phyloP scores from a whole-genome alignment of 1,140 invertebrate genomes.

The Proctacanthus coquilletti region DNA sequence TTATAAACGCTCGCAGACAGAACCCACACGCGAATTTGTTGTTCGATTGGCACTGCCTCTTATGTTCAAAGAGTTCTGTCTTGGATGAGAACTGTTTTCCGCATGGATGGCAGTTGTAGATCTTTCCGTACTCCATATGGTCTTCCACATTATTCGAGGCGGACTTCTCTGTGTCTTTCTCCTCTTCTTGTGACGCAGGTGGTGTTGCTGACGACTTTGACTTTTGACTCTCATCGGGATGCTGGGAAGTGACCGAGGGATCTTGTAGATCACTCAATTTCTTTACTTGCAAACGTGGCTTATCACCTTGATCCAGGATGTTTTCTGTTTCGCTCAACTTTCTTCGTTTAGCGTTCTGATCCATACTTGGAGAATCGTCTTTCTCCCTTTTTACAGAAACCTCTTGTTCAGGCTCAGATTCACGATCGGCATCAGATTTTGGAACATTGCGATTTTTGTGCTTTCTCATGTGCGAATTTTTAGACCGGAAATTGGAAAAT shows the following conservation, averaged over 20 bases:
- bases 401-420: neutral
- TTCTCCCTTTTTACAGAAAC: neutral
- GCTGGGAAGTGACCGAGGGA: no score
- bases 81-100: neutral
- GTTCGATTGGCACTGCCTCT: neutral
- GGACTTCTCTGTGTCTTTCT: no score
- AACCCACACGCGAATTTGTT: slow-evolving; percentile 1
- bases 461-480: slow-evolving; percentile 8
- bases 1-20: neutral
- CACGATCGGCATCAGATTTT: neutral
- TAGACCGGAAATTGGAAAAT: neutral
- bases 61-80: neutral
- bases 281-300: neutral
- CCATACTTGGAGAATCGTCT: neutral
- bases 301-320: neutral
- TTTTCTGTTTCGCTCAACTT: no score
- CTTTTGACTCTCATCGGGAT: no score
- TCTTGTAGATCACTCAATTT: neutral
- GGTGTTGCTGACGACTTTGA: no score
- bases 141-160: no score
- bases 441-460: neutral
- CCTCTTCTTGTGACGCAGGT: no score
- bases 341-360: no score
- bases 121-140: neutral
- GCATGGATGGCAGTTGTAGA: slow-evolving; percentile 1